phyloP scores from a whole-genome alignment of 2,797 vertebrate species.

The Emys orbicularis region DNA sequence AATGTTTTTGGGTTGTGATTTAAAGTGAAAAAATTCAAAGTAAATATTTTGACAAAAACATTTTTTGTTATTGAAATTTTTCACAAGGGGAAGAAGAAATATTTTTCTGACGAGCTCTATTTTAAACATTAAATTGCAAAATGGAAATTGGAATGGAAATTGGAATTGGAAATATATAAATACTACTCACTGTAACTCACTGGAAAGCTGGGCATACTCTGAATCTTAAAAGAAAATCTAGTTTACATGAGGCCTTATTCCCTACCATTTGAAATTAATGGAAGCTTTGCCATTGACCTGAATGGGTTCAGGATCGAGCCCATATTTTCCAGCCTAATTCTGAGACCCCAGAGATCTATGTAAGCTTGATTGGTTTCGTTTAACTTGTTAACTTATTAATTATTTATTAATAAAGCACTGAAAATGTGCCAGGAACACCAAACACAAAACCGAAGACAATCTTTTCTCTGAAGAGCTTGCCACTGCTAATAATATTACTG shows the following conservation, averaged over 20 bases:
- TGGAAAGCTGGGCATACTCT: neutral
- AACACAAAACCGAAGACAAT: too few species aligned
- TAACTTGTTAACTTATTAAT: neutral
- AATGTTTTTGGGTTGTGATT: neutral
- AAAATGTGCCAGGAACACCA: rapidly evolving
- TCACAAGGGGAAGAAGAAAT: neutral
- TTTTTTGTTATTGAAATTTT: neutral
- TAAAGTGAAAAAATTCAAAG: neutral
- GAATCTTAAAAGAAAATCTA: neutral
- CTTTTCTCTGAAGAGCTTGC: neutral
- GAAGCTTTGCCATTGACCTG: neutral
- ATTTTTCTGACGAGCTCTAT: neutral
- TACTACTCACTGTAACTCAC: neutral
- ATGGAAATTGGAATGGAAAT: too few species aligned
- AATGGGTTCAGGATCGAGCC: neutral
- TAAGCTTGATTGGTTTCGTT: neutral
- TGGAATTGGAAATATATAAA: neutral
- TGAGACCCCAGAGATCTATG: rapidly evolving
- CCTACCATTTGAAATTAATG: neutral
- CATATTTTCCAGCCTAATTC: neutral
- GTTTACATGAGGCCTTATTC: neutral
- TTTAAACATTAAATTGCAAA: neutral
- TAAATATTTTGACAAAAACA: neutral
- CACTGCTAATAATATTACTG: neutral
- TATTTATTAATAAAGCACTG: neutral